A percentile compares a stretch with the other conserved stretches of the same genome.
phyloP scores from a whole-genome alignment of 2,113 vertebrate genomes.

The Gulo gulo region DNA sequence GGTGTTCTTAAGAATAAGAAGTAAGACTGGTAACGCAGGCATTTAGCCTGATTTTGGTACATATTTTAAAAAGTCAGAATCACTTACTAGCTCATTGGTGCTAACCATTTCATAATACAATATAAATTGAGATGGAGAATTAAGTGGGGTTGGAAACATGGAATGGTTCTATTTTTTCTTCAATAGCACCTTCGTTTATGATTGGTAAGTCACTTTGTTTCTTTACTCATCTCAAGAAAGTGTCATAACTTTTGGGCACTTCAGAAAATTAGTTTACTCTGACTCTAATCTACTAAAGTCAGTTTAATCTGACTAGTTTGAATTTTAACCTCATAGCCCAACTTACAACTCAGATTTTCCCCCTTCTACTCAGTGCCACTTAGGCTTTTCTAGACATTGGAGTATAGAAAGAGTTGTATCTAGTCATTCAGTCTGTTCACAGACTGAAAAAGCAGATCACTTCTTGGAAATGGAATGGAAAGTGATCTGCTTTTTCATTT shows the following conservation, averaged over 20 bases:
- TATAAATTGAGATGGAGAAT: neutral
- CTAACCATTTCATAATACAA: neutral
- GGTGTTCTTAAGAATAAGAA: constrained; percentile 8
- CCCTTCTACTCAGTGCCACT: neutral
- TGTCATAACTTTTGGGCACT: neutral
- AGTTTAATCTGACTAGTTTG: constrained; percentile 1
- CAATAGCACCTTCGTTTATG: neutral
- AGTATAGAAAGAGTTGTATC: neutral
- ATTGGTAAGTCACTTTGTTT: neutral
- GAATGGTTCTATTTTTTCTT: neutral
- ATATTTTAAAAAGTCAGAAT: neutral
- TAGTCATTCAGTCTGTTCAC: neutral
- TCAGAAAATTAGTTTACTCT: neutral
- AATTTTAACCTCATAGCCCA: neutral
- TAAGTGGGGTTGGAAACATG: neutral
- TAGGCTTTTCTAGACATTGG: neutral
- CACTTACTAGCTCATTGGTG: neutral
- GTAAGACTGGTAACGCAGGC: neutral
- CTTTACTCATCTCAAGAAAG: neutral
- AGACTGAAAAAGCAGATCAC: neutral
- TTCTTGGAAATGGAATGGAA: neutral
- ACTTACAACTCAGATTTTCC: neutral
- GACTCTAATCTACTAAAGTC: neutral
- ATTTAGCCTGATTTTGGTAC: neutral
- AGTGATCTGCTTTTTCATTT: neutral